Percentiles rank a stretch among this genome's conserved stretches.
Conservation (phyloP, 1,140 invertebrate genomes). For the Nasonia longicornis region DNA sequence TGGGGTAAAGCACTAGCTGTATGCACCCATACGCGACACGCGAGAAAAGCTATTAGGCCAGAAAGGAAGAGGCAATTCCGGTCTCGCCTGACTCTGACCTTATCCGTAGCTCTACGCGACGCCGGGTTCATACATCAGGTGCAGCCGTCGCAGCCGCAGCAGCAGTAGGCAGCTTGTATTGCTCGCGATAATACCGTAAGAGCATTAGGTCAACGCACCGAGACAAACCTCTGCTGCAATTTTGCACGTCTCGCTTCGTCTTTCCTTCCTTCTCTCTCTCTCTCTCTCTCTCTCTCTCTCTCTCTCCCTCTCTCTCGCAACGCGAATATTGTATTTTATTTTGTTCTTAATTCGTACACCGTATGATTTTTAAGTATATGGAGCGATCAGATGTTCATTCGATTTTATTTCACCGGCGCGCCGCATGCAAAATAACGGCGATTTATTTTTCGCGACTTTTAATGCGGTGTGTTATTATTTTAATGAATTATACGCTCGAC, state of each 20-base stretch:
- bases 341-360: neutral
- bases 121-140: slow-evolving; percentile 24
- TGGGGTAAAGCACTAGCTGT: neutral
- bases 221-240: slow-evolving; percentile 13
- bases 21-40: neutral
- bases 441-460: neutral
- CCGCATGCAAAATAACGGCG: too few species aligned
- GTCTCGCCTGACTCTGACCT: slow-evolving; percentile 17
- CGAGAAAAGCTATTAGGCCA: neutral
- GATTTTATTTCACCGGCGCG: neutral
- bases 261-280: neutral
- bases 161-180: neutral
- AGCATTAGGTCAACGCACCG: slow-evolving; percentile 28
- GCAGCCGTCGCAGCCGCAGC: neutral
- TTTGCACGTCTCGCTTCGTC: neutral
- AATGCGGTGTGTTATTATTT: neutral
- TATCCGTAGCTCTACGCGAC: neutral
- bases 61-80: neutral
- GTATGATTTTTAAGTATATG: neutral
- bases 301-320: neutral
- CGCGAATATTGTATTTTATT: neutral
- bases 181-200: slow-evolving; percentile 28
- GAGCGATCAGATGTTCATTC: neutral
- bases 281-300: neutral
- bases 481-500: neutral